These are phyloP conservation scores for Ginglymostoma cirratum DNA, from an alignment of 2,113 vertebrate genomes.

Conservation along the genomic window DNA sequence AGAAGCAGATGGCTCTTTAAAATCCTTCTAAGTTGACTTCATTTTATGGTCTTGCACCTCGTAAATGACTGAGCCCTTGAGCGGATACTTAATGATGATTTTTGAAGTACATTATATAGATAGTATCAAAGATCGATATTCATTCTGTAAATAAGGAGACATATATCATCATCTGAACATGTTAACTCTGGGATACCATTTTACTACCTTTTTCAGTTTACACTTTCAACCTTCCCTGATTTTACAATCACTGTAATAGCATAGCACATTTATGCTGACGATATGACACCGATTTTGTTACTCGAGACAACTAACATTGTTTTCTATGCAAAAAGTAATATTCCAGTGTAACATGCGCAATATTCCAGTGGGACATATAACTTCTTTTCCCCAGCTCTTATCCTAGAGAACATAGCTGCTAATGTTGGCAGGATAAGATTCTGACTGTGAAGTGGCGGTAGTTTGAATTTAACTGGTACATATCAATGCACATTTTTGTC, in stretches of 20 bases:
- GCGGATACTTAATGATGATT: not conserved
- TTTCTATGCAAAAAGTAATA: not conserved
- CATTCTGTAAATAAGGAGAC: not conserved
- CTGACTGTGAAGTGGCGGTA: not conserved
- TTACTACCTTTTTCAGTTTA: not conserved
- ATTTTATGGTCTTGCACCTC: not conserved
- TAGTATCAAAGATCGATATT: not conserved
- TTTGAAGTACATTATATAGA: not conserved
- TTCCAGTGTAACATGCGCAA: too few species aligned
- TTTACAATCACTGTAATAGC: not conserved
- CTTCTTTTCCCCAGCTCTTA: not conserved
- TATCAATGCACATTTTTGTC: not conserved
- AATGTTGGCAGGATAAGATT: not conserved
- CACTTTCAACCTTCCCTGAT: not conserved
- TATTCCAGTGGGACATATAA: not conserved
- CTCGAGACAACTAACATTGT: not conserved
- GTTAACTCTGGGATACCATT: not conserved
- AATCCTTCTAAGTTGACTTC: not conserved
- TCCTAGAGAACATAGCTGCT: not conserved
- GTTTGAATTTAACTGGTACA: not conserved
- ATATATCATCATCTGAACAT: not conserved
- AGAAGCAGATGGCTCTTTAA: slow-evolving; percentile 25
- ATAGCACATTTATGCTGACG: not conserved
- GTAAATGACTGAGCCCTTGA: slow-evolving; percentile 15
- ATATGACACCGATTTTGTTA: not conserved